A percentile compares a stretch with the other conserved stretches of the same genome.
These are phyloP conservation scores for Spea multiplicata DNA, from an alignment of 2,113 vertebrate species.

Conservation along the genomic window DNA sequence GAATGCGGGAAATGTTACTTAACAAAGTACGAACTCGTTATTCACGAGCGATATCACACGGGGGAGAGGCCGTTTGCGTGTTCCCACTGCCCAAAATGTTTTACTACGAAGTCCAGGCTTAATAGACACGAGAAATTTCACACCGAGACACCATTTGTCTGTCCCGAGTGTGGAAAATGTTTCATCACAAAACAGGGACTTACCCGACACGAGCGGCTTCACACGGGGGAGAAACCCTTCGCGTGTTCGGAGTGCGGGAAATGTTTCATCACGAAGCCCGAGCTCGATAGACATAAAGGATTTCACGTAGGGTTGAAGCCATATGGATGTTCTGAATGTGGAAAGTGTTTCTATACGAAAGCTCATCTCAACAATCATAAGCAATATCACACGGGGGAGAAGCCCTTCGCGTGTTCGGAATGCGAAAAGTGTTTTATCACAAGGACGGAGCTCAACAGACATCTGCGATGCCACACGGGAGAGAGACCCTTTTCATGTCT, in stretches of 20 bases:
- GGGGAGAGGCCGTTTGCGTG: conserved; percentile 49
- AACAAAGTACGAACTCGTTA: not conserved
- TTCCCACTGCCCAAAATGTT: conserved; percentile 17
- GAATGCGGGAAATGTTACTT: conserved; percentile 14
- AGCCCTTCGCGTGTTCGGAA: conserved; percentile 10
- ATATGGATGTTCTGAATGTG: conserved; percentile 10
- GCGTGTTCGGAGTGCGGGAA: conserved; percentile 24
- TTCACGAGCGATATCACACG: conserved; percentile 8
- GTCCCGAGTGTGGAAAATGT: conserved; percentile 23
- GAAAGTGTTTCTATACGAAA: conserved; percentile 18
- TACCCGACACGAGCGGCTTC: not conserved
- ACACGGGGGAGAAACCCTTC: conserved; percentile 10
- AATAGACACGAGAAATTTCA: conserved; percentile 31
- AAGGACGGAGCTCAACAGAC: not conserved
- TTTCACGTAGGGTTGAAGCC: conserved; percentile 20
- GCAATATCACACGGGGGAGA: conserved; percentile 21
- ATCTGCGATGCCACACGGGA: conserved; percentile 29
- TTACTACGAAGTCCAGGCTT: conserved; percentile 7
- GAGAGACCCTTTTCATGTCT: conserved; percentile 20
- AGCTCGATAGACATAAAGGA: not conserved
- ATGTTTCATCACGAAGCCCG: not conserved
- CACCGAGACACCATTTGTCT: conserved; percentile 29
- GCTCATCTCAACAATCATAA: conserved; percentile 23
- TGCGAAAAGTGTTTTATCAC: conserved; percentile 26
- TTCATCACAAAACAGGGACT: not conserved